Evolutionary conservation across 2,888 invertebrate species (phyloP).

Genomic region (Aphodius sticticus): DNA sequence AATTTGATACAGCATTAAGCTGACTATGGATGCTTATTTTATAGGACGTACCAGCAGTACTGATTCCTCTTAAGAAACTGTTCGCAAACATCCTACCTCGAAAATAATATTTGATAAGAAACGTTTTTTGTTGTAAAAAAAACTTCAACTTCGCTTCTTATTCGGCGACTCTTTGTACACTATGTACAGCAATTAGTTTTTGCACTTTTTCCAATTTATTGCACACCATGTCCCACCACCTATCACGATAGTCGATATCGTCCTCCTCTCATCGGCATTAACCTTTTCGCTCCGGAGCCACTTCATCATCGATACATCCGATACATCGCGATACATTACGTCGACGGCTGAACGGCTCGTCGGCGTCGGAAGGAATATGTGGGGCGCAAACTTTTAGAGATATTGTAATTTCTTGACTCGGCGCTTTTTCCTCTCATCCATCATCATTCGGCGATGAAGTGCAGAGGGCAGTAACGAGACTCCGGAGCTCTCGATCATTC

Average conservation of each 20-base stretch:
- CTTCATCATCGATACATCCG: neutral
- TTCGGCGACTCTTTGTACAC: no score
- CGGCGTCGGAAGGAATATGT: neutral
- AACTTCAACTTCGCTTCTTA: no score
- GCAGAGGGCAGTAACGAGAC: conserved; percentile 57
- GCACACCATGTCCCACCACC: neutral
- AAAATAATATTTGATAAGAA: no score
- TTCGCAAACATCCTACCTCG: no score
- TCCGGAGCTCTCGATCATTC: conserved; percentile 59
- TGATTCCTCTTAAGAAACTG: no score
- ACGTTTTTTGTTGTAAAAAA: no score
- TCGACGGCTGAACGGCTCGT: neutral
- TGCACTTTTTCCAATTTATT: neutral
- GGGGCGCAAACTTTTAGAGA: conserved; percentile 31
- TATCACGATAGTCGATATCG: neutral
- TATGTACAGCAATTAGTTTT: neutral
- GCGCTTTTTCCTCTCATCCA: conserved; percentile 49
- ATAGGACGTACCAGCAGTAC: no score
- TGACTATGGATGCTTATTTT: no score
- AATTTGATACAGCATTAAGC: no score
- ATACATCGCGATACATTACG: neutral
- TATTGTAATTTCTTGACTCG: conserved; percentile 40
- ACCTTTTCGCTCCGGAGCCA: neutral
- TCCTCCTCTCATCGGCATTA: neutral
- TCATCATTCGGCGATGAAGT: conserved; percentile 56